Evolutionary conservation across 2,797 vertebrate species (phyloP), one percentile per base, ranked within the genome.

Genomic region (Sebastes variabilis): DNA sequence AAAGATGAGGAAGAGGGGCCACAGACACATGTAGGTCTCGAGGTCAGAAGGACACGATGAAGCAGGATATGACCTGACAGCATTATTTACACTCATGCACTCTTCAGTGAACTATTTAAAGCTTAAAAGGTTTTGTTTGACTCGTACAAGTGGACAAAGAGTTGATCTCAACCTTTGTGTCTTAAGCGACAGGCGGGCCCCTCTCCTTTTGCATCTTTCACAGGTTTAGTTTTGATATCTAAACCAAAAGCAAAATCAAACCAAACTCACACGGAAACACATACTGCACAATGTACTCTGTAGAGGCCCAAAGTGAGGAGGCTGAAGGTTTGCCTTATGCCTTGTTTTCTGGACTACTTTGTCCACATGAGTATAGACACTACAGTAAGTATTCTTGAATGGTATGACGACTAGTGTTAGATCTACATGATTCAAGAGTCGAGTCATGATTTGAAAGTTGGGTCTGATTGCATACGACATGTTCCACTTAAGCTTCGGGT

Each of bases 51-150:
- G 73, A 81, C 76, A 75, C 16, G 42, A 73, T 66, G 77, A 66
- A 75, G 55, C 69, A 72, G 83, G 84, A 77, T 71, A n/a, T 77
- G 79, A 89, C 75, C 83, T 79, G 82, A 81, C 64, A 72, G 87
- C 84, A 75, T 89, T 91, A 92, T 94, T 90, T 95, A 94, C 90
- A 94, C 84, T 84, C 90, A 91, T 94, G 93, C 88, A 83, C 84
- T 87, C 83, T 79, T 82, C 60, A 77, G 69, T 29, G 75, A 77
- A 66, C 75, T 70, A 71, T 72, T 88, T 83, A 85, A 92, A 93
- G 86, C 87, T 89, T 49, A 18, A 90, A 88, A 86, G 54, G 72
- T 59, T 91, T 83, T 59, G 80, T 80, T 82, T 75, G 67, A 83
- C 74, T 85, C 81, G 71, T 73, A 81, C 54, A 82, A 77, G 81